Evolutionary conservation across 2,888 invertebrate species (phyloP), one percentile per base, ranked within the genome.

Genomic region (Dichetophora obliterata): DNA sequence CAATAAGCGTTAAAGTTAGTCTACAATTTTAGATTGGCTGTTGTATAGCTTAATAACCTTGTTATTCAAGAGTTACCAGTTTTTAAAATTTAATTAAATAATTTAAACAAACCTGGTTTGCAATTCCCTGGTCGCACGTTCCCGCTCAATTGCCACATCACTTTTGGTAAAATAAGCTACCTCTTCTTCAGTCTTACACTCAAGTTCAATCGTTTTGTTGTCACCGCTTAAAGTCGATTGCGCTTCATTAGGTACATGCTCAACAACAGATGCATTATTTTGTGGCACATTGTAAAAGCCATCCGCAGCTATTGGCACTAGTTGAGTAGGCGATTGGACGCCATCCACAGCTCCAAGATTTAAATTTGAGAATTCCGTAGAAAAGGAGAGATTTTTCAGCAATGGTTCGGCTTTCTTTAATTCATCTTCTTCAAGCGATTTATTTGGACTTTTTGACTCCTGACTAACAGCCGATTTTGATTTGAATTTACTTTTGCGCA

Each of bases 101-200:
- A 0, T 68, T 16, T n/a, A 48, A 22, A 24, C 43, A 1, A 31
- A 71, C 80, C 73, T 78, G n/a, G 75, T 24, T 27, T 9, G 61
- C 2, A 24, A n/a, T 16, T 50, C n/a, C 24, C 16, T 24, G 24
- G 82, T 69, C 54, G 80, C 81, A 3, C 87, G 85, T 65, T 87
- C 86, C 16, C 83, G 78, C 69, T 84, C 85, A 77, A 88, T 88
- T 48, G 84, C 81, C 52, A 88, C 84, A 81, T 89, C 89, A 77
- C 87, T 88, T 80, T 88, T 88, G 37, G 88, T 89, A 75, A 88
- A 89, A 80, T 89, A 88, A 71, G 88, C 88, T 6, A 86, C 85
- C 75, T 88, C 87, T 63, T 82, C 85, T 16, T 87, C 86, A 84
- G 87, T 87, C 84, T 88, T 88, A 34, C 79, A 72, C 66, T 81